Conservation (phyloP, 1,140 invertebrate species). For the Mizuhopecten yessoensis region DNA sequence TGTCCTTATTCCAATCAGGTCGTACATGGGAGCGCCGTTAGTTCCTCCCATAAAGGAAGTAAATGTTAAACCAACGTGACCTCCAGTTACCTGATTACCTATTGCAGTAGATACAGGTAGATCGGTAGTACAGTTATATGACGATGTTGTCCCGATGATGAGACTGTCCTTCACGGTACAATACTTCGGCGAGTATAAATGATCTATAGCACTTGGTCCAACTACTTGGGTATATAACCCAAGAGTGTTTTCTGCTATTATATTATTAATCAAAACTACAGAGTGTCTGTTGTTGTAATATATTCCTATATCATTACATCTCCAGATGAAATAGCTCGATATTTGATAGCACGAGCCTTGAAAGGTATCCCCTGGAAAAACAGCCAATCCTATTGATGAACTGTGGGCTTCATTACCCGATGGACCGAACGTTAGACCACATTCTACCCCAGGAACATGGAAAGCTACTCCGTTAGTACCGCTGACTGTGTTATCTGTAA, state of each 20-base stretch:
- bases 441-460: conserved; percentile 64
- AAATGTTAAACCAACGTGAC: conserved; percentile 68
- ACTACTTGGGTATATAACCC: conserved; percentile 69
- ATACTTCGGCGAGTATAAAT: conserved; percentile 65
- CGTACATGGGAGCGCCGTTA: conserved; percentile 74
- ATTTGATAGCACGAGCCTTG: conserved; percentile 53
- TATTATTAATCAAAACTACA: conserved; percentile 55
- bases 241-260: conserved; percentile 70
- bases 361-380: conserved; percentile 53
- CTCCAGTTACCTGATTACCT: conserved; percentile 51
- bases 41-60: conserved; percentile 66
- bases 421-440: conserved; percentile 45
- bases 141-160: conserved; percentile 69
- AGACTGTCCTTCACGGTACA: conserved; percentile 66
- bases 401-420: conserved; percentile 65
- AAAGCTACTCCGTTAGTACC: conserved; percentile 75
- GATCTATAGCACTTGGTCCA: conserved; percentile 63
- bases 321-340: conserved; percentile 67
- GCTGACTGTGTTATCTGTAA: conserved; percentile 73
- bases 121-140: conserved; percentile 65
- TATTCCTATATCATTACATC: conserved; percentile 71
- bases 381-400: conserved; percentile 58
- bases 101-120: conserved; percentile 46
- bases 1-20: conserved; percentile 65
- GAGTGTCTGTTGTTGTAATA: conserved; percentile 66